phyloP scores from a whole-genome alignment of 2,888 invertebrate genomes.

The Myopa tessellatipennis region DNA sequence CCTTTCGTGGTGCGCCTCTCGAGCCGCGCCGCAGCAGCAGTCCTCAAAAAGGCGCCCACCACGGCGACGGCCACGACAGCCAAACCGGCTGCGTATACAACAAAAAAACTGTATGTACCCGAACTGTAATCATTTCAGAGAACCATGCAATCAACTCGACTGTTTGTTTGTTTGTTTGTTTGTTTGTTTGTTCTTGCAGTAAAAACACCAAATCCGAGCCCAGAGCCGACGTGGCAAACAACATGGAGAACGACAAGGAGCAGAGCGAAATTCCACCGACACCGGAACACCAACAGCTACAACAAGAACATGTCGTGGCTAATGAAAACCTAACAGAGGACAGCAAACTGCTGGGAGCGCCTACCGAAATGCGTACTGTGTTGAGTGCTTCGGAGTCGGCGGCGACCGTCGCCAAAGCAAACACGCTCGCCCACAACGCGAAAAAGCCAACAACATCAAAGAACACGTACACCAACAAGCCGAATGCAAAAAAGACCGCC shows the following conservation, averaged over 20 bases:
- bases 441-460: constrained; percentile 52
- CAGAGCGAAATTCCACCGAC: constrained; percentile 11
- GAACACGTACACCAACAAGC: constrained; percentile 45
- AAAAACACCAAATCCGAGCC: constrained; percentile 65
- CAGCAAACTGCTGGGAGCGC: constrained; percentile 40
- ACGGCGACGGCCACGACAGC: constrained; percentile 36
- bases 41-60: constrained; percentile 42
- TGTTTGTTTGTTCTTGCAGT: constrained; percentile 46
- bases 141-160: constrained; percentile 17
- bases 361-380: constrained; percentile 55
- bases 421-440: constrained; percentile 24
- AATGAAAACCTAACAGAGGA: constrained; percentile 51
- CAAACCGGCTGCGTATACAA: constrained; percentile 43
- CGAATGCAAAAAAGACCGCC: constrained; percentile 52
- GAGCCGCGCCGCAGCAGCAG: constrained; percentile 51
- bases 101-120: constrained; percentile 61
- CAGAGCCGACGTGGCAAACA: constrained; percentile 39
- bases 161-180: constrained; percentile 14
- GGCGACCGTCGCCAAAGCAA: constrained; percentile 45
- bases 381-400: constrained; percentile 41
- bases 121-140: not conserved
- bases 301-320: constrained; percentile 51
- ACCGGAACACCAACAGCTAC: constrained; percentile 57
- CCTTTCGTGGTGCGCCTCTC: constrained; percentile 78
- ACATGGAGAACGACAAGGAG: constrained; percentile 28